Evolutionary conservation across 2,113 vertebrate genomes (phyloP).

Genomic region (Sprattus sprattus): DNA sequence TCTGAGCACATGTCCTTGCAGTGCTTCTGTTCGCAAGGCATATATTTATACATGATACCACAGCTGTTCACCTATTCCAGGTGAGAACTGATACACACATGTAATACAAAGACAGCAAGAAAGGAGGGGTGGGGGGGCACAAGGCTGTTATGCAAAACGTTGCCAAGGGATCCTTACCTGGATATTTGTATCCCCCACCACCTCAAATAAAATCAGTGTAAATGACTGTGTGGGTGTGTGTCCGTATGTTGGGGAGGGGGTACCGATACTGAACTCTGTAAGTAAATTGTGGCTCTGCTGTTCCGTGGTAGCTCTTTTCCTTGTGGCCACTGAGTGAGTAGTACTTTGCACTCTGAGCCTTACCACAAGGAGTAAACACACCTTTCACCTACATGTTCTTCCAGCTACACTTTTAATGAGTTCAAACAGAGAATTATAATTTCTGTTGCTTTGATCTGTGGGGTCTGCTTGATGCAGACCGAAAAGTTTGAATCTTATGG

Average conservation of each 20-base stretch:
- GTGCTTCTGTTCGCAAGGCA: too few species aligned
- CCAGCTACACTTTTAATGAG: slow-evolving; percentile 27
- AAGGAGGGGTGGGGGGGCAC: too few species aligned
- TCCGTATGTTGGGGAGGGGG: neutral
- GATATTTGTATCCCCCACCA: neutral
- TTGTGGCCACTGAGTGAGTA: neutral
- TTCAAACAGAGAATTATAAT: neutral
- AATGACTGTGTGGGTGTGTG: neutral
- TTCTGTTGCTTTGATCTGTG: neutral
- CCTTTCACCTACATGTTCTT: slow-evolving; percentile 50
- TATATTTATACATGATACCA: too few species aligned
- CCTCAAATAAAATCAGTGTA: neutral
- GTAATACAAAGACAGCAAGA: neutral
- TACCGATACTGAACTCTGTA: neutral
- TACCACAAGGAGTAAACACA: slow-evolving; percentile 32
- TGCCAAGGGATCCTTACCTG: neutral
- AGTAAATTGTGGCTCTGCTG: neutral
- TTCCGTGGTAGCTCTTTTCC: neutral
- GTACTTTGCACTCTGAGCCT: slow-evolving; percentile 38
- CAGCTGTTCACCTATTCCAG: neutral
- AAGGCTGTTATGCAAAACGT: neutral
- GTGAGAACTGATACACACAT: neutral
- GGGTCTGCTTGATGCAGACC: neutral
- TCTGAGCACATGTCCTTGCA: neutral
- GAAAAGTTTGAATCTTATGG: neutral